These are phyloP conservation scores for Aproaerema taeniolella DNA, from an alignment of 2,888 invertebrate species.

Conservation along the genomic window DNA sequence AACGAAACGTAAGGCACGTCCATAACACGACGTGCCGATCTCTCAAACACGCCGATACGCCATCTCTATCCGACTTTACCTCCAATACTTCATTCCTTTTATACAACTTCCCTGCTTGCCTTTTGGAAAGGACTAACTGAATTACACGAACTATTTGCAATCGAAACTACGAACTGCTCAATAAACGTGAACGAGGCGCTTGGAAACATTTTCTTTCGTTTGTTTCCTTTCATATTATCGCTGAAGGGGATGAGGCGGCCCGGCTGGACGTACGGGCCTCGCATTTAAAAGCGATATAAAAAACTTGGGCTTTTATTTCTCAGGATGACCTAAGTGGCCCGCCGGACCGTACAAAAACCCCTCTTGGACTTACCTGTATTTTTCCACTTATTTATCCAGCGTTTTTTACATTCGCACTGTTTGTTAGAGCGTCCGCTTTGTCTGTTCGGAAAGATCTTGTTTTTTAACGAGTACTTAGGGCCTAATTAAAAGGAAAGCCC, in stretches of 20 bases:
- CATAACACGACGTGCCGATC: slow-evolving; percentile 52
- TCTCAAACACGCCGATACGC: slow-evolving; percentile 42
- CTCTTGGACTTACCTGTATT: slow-evolving; percentile 77
- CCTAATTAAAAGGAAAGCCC: slow-evolving; percentile 76
- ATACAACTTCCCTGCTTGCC: slow-evolving; percentile 39
- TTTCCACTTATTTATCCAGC: slow-evolving; percentile 76
- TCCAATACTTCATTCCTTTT: slow-evolving; percentile 34
- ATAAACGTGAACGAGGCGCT: slow-evolving; percentile 67
- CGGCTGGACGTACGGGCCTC: slow-evolving; percentile 60
- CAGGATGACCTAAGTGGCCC: slow-evolving; percentile 77
- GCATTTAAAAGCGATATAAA: slow-evolving; percentile 77
- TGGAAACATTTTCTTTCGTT: slow-evolving; percentile 74
- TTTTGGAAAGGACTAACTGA: slow-evolving; percentile 53
- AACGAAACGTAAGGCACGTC: slow-evolving; percentile 38
- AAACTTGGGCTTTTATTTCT: slow-evolving; percentile 73
- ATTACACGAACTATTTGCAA: slow-evolving; percentile 74
- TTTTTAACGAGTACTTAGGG: slow-evolving; percentile 77
- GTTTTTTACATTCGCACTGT: slow-evolving; percentile 73
- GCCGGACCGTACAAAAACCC: slow-evolving; percentile 71
- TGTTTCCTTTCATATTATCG: slow-evolving; percentile 74
- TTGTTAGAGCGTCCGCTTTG: slow-evolving; percentile 69
- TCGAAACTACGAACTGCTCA: slow-evolving; percentile 66
- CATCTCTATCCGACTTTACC: background rate
- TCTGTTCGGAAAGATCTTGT: slow-evolving; percentile 72
- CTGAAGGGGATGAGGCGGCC: slow-evolving; percentile 55